Conservation (phyloP, 2,113 vertebrate genomes). For the Benitochromis conjunctus region DNA sequence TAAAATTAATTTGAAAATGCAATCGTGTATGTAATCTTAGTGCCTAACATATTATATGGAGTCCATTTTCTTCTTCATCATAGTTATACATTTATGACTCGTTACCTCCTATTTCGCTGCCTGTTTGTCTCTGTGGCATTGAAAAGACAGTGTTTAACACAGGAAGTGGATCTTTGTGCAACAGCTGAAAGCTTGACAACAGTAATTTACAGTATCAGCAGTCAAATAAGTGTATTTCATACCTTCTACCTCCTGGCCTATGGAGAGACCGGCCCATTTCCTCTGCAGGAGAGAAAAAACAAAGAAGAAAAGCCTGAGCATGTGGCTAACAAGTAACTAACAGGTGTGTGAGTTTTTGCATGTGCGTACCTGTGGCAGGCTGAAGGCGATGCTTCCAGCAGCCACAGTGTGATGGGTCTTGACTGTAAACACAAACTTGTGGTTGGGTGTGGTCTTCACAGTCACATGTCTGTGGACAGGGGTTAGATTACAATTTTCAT, state of each 20-base stretch:
- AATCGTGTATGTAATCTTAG: not conserved
- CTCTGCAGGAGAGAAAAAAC: conserved; percentile 72
- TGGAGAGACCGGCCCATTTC: conserved; percentile 97
- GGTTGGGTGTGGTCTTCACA: conserved; percentile 91
- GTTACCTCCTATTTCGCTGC: no score
- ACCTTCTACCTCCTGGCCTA: conserved; percentile 96
- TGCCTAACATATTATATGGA: not conserved
- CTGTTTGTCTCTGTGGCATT: not conserved
- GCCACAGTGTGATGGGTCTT: conserved; percentile 87
- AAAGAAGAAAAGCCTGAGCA: not conserved
- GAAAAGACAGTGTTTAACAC: not conserved
- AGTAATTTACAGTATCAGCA: not conserved
- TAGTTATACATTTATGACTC: not conserved
- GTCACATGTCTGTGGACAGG: conserved; percentile 80
- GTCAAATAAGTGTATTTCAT: conserved; percentile 8
- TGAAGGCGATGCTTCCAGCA: conserved; percentile 91
- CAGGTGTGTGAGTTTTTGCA: not conserved
- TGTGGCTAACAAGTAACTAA: rapidly evolving
- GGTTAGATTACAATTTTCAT: not conserved
- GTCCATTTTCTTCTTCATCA: not conserved
- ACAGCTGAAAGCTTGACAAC: not conserved
- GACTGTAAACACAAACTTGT: conserved; percentile 91
- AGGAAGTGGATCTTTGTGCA: not conserved
- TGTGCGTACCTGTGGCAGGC: conserved; percentile 91
- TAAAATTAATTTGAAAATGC: not conserved